These are phyloP conservation scores for Dolichopus griseipennis DNA, from an alignment of 2,888 invertebrate species.

Conservation along the genomic window DNA sequence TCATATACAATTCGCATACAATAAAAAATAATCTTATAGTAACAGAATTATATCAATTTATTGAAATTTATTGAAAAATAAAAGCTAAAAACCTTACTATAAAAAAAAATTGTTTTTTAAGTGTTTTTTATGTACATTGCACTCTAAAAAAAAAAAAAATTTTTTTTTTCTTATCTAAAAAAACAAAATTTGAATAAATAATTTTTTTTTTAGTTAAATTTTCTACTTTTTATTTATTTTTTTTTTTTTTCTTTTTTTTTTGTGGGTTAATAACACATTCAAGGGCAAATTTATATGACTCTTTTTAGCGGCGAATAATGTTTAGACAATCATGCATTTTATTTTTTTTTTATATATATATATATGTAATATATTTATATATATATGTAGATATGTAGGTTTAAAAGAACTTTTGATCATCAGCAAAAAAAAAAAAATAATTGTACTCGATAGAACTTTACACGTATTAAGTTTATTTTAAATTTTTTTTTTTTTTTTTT, in stretches of 20 bases:
- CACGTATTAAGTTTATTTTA: too few relatives aligned
- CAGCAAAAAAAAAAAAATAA: background rate
- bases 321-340: background rate
- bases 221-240: background rate
- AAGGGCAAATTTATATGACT: conserved; percentile 3
- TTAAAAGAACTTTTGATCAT: background rate
- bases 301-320: background rate
- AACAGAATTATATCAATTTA: too few relatives aligned
- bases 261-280: background rate
- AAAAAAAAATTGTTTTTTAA: too few relatives aligned
- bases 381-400: background rate
- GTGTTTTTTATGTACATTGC: background rate
- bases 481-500: too few relatives aligned
- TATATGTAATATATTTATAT: too few relatives aligned
- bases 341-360: too few relatives aligned
- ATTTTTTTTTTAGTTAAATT: background rate
- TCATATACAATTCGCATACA: too few relatives aligned
- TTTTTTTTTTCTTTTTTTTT: background rate
- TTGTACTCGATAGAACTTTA: too few relatives aligned
- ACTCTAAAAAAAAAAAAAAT: background rate
- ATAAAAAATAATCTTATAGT: too few relatives aligned
- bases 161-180: background rate
- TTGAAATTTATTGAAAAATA: too few relatives aligned
- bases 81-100: too few relatives aligned
- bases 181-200: too few relatives aligned